Percentiles rank a stretch among this genome's conserved stretches.
Evolutionary conservation across 2,888 invertebrate genomes (phyloP).

Genomic region (Drosophila tripunctata): DNA sequence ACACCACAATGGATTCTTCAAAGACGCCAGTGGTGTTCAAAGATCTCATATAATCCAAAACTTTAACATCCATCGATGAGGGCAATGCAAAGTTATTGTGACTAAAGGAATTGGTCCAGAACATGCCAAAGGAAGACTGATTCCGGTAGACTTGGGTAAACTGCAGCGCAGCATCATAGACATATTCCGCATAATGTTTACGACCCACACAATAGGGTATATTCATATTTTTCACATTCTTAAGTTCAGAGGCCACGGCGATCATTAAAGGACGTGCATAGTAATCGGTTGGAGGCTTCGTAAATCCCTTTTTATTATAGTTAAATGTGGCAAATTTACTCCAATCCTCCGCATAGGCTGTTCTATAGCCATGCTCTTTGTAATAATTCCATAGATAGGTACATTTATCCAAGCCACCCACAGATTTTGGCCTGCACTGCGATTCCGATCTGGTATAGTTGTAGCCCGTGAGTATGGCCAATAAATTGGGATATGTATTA

Average conservation of each 20-base stretch:
- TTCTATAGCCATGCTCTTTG: slow-evolving; percentile 88
- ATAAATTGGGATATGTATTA: slow-evolving; percentile 95
- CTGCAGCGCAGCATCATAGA: slow-evolving; percentile 88
- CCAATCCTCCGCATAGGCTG: slow-evolving; percentile 92
- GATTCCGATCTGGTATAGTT: slow-evolving; percentile 84
- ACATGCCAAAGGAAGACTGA: slow-evolving; percentile 89
- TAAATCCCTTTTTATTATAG: slow-evolving; percentile 89
- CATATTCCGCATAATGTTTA: slow-evolving; percentile 87
- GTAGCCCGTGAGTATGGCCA: slow-evolving; percentile 91
- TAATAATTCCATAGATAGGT: slow-evolving; percentile 92
- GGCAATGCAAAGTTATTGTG: slow-evolving; percentile 88
- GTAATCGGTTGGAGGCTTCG: slow-evolving; percentile 90
- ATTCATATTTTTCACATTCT: slow-evolving; percentile 84
- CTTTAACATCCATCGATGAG: slow-evolving; percentile 87
- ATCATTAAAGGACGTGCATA: slow-evolving; percentile 90
- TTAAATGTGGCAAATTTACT: slow-evolving; percentile 88
- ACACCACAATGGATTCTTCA: slow-evolving; percentile 88
- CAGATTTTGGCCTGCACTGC: slow-evolving; percentile 84
- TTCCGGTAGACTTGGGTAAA: slow-evolving; percentile 87
- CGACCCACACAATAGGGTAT: slow-evolving; percentile 87
- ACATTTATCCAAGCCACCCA: slow-evolving; percentile 88
- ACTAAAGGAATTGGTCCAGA: slow-evolving; percentile 91
- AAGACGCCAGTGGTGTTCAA: slow-evolving; percentile 86
- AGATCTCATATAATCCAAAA: slow-evolving; percentile 86
- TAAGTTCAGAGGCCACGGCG: slow-evolving; percentile 87